Base-by-base conservation (phyloP, 2,888 invertebrate genomes). In the Cremastobaeus sp. region DNA sequence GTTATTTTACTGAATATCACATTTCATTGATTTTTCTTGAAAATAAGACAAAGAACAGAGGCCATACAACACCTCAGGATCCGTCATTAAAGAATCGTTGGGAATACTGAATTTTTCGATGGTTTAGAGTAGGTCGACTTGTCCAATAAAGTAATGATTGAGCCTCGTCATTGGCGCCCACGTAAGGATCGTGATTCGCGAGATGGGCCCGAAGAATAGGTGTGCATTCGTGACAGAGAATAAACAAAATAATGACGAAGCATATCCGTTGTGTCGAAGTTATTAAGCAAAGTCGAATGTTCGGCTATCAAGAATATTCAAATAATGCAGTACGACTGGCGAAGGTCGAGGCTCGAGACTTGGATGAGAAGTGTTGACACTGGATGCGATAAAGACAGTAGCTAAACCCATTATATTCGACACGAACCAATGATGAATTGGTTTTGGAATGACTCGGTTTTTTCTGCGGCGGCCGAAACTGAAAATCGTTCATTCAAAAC, bases 191-290 rank as follows among this genome's bases (percentile, higher is more conserved):
- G 48, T 72, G 66, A 75, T 73, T 77, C 68, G 74, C 64, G 70
- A 65, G 62, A 71, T 65, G 74, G 74, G 64, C 68, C 71, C 62
- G 66, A 71, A 78, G 80, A 80, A 80, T 79, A 77, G 79, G 78
- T 71, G 73, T 76, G 59, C 76, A 77, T 69, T 78, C 79, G 79
- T 79, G 81, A 81, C 78, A 78, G 78, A 68, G 81, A 82, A 83
- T 83, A 83, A 84, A 82, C 81, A 83, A 83, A 84, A 84, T 81
- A 82, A 79, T 85, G 85, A 86, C 83, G 82, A 81, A 77, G 84
- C 85, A 82, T 76, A 79, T 77, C 65, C 59, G 39, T 62, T 59
- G 65, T 71, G 55, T 64, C 74, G 62, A 75, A 57, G 54, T 68
- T 75, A 66, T 77, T 52, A 62, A 75, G 76, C 50, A 64, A 57